Percentiles rank a stretch among this genome's conserved stretches.
Conservation (phyloP, 92 coral and sea anemone genomes). For the Umimayanthus kanabou region DNA sequence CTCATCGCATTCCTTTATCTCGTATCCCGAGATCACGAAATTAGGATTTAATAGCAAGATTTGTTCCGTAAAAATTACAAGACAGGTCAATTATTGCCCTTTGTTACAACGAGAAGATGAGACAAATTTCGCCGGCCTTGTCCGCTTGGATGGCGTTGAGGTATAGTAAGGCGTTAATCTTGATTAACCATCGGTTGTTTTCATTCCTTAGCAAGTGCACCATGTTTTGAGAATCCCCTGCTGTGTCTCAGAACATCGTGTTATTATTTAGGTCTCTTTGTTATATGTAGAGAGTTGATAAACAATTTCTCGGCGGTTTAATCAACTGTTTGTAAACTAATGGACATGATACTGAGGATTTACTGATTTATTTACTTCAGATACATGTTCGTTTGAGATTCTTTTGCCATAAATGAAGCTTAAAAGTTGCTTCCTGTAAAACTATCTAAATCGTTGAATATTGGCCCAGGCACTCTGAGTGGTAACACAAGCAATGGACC, state of each 20-base stretch:
- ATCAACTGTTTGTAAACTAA: background rate
- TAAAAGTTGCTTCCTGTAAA: too few species aligned
- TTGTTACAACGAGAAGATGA: background rate
- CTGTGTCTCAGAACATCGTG: background rate
- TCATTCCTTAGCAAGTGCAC: background rate
- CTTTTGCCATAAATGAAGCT: too few species aligned
- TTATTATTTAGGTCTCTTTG: background rate
- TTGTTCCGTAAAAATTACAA: constrained; percentile 20
- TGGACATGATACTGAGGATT: background rate
- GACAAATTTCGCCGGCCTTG: background rate
- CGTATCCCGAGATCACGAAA: constrained; percentile 31
- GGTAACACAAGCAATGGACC: too few species aligned
- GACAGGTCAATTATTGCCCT: constrained; percentile 23
- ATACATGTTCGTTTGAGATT: too few species aligned
- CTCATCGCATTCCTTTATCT: background rate
- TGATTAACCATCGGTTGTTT: too few species aligned
- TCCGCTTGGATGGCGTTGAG: constrained; percentile 35
- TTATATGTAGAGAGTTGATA: background rate
- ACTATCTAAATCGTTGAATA: too few species aligned
- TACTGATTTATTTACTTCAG: too few species aligned
- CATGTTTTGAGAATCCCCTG: background rate
- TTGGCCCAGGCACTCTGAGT: too few species aligned
- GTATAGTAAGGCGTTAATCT: constrained; percentile 13
- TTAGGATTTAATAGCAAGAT: constrained; percentile 11
- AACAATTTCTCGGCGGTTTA: background rate